These are phyloP conservation scores for Hippocampus kuda DNA, from an alignment of 2,797 vertebrate genomes.

Conservation along the genomic window DNA sequence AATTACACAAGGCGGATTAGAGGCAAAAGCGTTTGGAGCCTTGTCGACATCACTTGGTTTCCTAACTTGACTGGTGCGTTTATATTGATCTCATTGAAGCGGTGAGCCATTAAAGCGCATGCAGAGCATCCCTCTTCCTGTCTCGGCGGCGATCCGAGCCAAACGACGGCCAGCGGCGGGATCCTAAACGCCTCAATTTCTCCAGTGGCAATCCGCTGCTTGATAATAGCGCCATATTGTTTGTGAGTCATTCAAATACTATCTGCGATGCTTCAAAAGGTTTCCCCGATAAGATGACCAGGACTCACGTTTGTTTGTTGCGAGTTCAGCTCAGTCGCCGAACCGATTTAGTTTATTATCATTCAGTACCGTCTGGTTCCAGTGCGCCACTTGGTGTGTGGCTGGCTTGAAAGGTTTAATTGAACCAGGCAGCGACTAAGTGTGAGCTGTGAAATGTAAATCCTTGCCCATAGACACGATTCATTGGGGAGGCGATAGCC, in stretches of 20 bases:
- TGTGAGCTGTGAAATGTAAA: slow-evolving; percentile 24
- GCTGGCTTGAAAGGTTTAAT: not conserved
- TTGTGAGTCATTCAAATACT: no score
- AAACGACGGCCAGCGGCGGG: slow-evolving; percentile 36
- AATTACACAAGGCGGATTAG: not conserved
- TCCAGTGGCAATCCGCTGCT: not conserved
- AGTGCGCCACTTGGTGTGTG: not conserved
- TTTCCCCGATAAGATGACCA: not conserved
- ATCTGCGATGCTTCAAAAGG: no score
- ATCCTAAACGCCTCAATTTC: slow-evolving; percentile 1
- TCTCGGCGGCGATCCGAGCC: slow-evolving; percentile 11
- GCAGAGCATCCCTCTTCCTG: slow-evolving; percentile 25
- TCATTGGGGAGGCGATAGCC: slow-evolving; percentile 40
- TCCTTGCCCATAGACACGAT: slow-evolving; percentile 22
- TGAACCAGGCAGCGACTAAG: not conserved
- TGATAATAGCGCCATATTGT: not conserved
- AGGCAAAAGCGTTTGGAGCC: not conserved
- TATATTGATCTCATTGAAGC: slow-evolving; percentile 50
- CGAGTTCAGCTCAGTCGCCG: not conserved
- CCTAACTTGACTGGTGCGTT: slow-evolving; percentile 39
- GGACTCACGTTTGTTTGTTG: not conserved
- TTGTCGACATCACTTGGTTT: slow-evolving; percentile 30
- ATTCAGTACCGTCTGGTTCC: not conserved
- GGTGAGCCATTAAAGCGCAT: slow-evolving; percentile 46
- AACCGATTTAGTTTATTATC: not conserved